Evolutionary conservation across 2,113 vertebrate species (phyloP), one percentile per base, ranked within the genome.

Genomic region (Anolis sagrei): DNA sequence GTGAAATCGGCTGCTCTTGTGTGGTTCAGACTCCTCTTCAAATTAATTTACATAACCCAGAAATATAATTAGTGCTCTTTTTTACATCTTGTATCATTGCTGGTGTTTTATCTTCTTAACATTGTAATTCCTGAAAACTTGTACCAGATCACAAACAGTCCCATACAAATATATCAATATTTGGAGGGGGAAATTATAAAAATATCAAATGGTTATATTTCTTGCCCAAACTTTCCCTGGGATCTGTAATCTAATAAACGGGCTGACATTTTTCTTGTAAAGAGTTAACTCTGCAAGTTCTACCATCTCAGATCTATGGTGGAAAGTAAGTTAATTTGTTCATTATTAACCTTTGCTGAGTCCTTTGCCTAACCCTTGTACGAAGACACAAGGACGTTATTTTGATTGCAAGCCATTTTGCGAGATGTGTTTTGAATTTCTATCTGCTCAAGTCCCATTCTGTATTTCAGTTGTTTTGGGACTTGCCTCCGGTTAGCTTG

Each of bases 361-460:
- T 54, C 66, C 66, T 77, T 77, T 29, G 34, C 34, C 32, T 21
- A 18, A 5, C 23, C 36, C 25, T 25, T 48, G 5, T 48, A 18
- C 58, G 48, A 44, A 66, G n/a, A 51, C 39, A 25, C 7, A 27
- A 27, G 3, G 5, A 36, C 6, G 27, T 76, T 66, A 13, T 11
- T 68, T 25, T 13, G 49, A 29, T 16, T 19, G 23, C 34, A 44
- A 9, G 11, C 34, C 54, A n/a, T 25, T 34, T 62, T 23, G 29
- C 16, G 39, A 64, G 18, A 10, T 48, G 39, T 7, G 7, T 79
- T 34, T 58, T 79, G 83, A 79, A 79, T 84, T 82, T 82, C 81
- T 19, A 82, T 34, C 49, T 10, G 49, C 34, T 58, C 4, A 54
- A 18, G 66, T 44, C 58, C 76, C 34, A 21, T 61, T 73, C 74